Evolutionary conservation across 2,888 invertebrate species (phyloP).

Genomic region (Dioctria rufipes): DNA sequence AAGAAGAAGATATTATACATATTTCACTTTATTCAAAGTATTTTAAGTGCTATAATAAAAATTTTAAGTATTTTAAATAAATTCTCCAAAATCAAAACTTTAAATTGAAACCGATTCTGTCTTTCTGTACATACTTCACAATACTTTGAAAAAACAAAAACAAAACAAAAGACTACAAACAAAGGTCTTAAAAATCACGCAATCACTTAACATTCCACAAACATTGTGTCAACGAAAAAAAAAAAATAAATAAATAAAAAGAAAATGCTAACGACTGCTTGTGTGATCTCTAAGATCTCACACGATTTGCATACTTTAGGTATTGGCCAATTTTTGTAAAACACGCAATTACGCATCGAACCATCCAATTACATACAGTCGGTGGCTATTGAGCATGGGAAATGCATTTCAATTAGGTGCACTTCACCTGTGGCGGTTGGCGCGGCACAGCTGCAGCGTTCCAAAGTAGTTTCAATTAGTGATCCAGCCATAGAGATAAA

Average conservation of each 20-base stretch:
- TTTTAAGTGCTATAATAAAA: too few species aligned
- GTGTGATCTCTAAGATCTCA: neutral
- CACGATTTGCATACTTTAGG: neutral
- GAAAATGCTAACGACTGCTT: neutral
- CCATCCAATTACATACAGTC: conserved; percentile 22
- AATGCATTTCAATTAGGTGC: conserved; percentile 49
- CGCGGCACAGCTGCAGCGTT: neutral
- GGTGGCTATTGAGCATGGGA: conserved; percentile 42
- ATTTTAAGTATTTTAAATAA: too few species aligned
- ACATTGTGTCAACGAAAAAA: neutral
- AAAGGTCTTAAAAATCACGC: neutral
- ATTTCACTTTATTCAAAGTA: too few species aligned
- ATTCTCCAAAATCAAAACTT: too few species aligned
- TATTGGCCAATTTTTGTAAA: conserved; percentile 43
- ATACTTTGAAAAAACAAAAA: too few species aligned
- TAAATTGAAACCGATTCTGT: too few species aligned
- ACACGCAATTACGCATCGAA: conserved; percentile 49
- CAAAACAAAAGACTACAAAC: too few species aligned
- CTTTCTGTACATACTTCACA: too few species aligned
- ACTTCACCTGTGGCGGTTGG: conserved; percentile 2
- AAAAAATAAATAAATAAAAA: too few species aligned
- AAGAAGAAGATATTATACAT: too few species aligned
- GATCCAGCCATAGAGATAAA: conserved; percentile 13
- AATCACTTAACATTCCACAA: neutral
- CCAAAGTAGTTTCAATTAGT: conserved; percentile 31